Evolutionary conservation across 1,140 invertebrate species (phyloP).

Genomic region (Hirudo medicinalis): DNA sequence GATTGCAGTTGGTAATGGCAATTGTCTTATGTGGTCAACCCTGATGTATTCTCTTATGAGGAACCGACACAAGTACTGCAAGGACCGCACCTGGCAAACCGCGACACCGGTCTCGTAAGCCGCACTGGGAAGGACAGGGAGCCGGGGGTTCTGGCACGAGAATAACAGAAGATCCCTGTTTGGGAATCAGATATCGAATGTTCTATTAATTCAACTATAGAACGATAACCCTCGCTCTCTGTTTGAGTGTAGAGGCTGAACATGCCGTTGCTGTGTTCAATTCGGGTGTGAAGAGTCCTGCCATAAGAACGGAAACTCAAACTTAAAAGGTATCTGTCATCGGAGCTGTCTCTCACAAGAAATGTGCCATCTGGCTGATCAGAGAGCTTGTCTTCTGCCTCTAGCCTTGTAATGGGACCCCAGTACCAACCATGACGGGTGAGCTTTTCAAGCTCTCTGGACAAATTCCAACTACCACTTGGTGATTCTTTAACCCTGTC

Average conservation of each 20-base stretch:
- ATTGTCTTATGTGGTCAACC: constrained; percentile 56
- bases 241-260: constrained; percentile 56
- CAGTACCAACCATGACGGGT: constrained; percentile 55
- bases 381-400: constrained; percentile 51
- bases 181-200: constrained; percentile 56
- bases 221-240: constrained; percentile 52
- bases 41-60: constrained; percentile 59
- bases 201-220: constrained; percentile 56
- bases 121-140: constrained; percentile 57
- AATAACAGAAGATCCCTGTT: constrained; percentile 59
- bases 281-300: constrained; percentile 55
- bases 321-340: constrained; percentile 54
- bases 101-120: constrained; percentile 60
- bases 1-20: constrained; percentile 56
- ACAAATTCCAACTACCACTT: constrained; percentile 37
- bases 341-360: constrained; percentile 60
- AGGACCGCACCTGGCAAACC: constrained; percentile 59
- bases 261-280: constrained; percentile 53
- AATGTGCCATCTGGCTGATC: constrained; percentile 63
- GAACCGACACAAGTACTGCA: constrained; percentile 63
- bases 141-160: constrained; percentile 50
- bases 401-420: constrained; percentile 51
- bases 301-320: constrained; percentile 62
- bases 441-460: constrained; percentile 47
- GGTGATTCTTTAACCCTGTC: constrained; percentile 24